Percentiles rank a stretch among this genome's conserved stretches.
Evolutionary conservation across 2,113 vertebrate genomes (phyloP).

Genomic region (Pelobates fuscus): DNA sequence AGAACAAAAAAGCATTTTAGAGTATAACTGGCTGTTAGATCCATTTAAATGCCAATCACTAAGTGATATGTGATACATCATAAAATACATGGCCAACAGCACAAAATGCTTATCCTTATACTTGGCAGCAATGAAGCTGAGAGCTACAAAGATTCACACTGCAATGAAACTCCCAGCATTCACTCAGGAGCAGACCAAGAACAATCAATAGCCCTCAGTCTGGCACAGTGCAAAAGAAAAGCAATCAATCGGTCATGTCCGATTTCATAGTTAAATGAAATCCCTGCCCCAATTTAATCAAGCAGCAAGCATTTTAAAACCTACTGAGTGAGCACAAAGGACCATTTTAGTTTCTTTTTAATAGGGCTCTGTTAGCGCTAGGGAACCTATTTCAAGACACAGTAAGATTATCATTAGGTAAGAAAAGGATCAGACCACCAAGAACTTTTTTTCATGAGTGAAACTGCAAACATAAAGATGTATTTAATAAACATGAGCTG

Average conservation of each 20-base stretch:
- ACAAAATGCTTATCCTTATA: neutral
- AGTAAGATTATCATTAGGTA: too few species aligned
- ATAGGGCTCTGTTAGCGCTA: too few species aligned
- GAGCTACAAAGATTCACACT: neutral
- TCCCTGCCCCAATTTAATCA: constrained; percentile 58
- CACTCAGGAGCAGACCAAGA: neutral
- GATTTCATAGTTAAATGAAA: constrained; percentile 74
- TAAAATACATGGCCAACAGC: constrained; percentile 31
- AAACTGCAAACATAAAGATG: too few species aligned
- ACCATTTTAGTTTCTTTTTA: constrained; percentile 4
- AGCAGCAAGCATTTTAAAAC: constrained; percentile 8
- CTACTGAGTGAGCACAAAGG: constrained; percentile 1
- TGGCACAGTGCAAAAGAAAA: constrained; percentile 44
- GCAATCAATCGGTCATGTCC: constrained; percentile 75
- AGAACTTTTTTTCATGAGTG: too few species aligned
- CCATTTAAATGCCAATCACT: neutral
- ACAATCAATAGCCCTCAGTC: constrained; percentile 58
- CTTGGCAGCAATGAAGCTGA: neutral
- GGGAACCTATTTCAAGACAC: too few species aligned
- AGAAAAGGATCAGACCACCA: too few species aligned
- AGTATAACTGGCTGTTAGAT: neutral
- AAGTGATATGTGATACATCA: constrained; percentile 1
- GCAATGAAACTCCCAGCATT: constrained; percentile 10
- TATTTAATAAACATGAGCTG: too few species aligned
- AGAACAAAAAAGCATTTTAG: neutral